These are phyloP conservation scores for Gallinago paraguaiae DNA, from an alignment of 2,113 vertebrate genomes.

Conservation along the genomic window DNA sequence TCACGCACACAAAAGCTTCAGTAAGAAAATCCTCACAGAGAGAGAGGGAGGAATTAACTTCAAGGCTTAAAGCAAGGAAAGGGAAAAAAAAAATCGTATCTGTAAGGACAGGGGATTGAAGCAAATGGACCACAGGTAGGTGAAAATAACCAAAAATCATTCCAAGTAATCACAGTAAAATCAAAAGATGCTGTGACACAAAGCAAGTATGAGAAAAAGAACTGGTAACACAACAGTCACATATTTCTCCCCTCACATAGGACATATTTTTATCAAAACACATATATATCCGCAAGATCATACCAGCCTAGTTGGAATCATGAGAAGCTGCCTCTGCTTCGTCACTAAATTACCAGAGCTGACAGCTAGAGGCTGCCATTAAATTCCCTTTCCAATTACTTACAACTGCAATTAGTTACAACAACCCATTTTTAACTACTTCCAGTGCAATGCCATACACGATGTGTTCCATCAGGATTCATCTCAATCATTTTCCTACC, in stretches of 20 bases:
- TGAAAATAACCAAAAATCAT: slow-evolving; percentile 45
- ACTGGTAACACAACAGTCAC: neutral
- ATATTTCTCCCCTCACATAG: neutral
- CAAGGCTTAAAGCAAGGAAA: slow-evolving; percentile 42
- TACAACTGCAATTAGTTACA: neutral
- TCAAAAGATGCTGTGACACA: slow-evolving; percentile 34
- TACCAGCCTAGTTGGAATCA: neutral
- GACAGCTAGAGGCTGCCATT: neutral
- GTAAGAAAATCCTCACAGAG: slow-evolving; percentile 33
- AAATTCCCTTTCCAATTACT: neutral
- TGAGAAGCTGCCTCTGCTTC: neutral
- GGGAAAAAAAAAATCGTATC: neutral
- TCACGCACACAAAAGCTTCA: slow-evolving; percentile 37
- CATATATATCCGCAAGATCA: neutral
- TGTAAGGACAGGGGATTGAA: slow-evolving; percentile 36
- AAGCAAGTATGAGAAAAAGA: neutral
- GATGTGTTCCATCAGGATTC: neutral
- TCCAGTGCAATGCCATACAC: neutral
- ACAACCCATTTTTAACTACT: neutral
- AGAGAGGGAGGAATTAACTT: slow-evolving; percentile 53
- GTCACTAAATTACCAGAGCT: neutral
- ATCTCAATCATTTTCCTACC: neutral
- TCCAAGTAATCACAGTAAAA: slow-evolving; percentile 15
- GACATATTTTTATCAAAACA: neutral
- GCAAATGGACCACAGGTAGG: slow-evolving; percentile 24